Conservation (phyloP, 2,797 vertebrate genomes). For the Gallinago solitaria region DNA sequence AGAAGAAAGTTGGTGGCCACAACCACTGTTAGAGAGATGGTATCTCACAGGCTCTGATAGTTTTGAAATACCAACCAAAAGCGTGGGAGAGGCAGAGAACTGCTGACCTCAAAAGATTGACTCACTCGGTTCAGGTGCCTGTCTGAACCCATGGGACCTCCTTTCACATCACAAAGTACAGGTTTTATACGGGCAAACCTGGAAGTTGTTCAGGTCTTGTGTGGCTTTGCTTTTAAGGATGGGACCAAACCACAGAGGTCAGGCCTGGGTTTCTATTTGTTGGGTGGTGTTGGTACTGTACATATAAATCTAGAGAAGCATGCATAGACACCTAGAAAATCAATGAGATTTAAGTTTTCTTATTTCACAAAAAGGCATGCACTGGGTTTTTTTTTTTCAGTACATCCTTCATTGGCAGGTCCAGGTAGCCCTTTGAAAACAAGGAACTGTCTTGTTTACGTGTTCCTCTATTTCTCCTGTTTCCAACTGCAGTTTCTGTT, state of each 20-base stretch:
- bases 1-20: constrained; percentile 61
- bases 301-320: background rate
- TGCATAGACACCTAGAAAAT: background rate
- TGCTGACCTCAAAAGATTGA: background rate
- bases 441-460: background rate
- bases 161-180: background rate
- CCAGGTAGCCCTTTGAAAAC: background rate
- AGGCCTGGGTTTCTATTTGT: background rate
- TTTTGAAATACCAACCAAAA: constrained; percentile 22
- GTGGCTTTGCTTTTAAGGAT: background rate
- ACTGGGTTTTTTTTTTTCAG: background rate
- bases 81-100: background rate
- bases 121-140: background rate
- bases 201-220: background rate
- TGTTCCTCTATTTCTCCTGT: background rate
- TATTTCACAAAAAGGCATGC: background rate
- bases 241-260: background rate
- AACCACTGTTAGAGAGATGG: background rate
- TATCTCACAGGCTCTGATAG: background rate
- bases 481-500: background rate
- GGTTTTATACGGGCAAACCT: background rate
- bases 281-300: background rate
- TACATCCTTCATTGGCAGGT: background rate
- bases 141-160: background rate
- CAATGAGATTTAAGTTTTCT: background rate